A percentile compares a stretch with the other conserved stretches of the same genome.
These are phyloP conservation scores for Myrmecobius fasciatus DNA, from an alignment of 2,113 vertebrate species.

Conservation along the genomic window DNA sequence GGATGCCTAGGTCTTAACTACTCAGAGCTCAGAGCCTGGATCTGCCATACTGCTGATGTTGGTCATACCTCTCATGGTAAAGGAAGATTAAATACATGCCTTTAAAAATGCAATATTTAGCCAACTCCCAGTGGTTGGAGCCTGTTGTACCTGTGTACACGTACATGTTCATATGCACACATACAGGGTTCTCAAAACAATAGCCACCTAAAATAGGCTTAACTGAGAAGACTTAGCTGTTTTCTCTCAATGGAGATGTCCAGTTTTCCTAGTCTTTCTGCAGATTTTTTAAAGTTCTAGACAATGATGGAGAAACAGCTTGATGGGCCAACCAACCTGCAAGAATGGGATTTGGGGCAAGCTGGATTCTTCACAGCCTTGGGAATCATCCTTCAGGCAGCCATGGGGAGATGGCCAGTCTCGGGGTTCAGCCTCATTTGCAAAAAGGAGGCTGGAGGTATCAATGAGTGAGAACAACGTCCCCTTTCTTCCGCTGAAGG, in stretches of 20 bases:
- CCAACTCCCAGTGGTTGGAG: neutral
- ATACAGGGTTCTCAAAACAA: neutral
- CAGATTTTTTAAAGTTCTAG: neutral
- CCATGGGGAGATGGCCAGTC: conserved; percentile 53
- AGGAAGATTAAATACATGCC: neutral
- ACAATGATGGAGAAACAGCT: conserved; percentile 41
- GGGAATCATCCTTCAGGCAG: neutral
- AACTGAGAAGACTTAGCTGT: neutral
- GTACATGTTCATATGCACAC: neutral
- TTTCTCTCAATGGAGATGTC: conserved; percentile 4
- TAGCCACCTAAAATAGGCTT: neutral
- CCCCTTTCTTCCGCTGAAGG: neutral
- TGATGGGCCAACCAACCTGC: conserved; percentile 44
- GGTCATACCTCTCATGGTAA: neutral
- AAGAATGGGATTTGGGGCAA: conserved; percentile 1
- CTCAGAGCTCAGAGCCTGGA: neutral
- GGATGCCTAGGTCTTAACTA: neutral
- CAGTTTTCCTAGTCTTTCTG: neutral
- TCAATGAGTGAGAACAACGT: neutral
- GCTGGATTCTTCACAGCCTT: neutral
- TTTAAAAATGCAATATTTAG: neutral
- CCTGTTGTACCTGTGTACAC: neutral
- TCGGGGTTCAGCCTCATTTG: neutral
- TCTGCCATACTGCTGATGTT: neutral
- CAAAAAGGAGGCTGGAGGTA: conserved; percentile 7